Conservation (phyloP, 2,888 invertebrate genomes). For the Euplexia lucipara region DNA sequence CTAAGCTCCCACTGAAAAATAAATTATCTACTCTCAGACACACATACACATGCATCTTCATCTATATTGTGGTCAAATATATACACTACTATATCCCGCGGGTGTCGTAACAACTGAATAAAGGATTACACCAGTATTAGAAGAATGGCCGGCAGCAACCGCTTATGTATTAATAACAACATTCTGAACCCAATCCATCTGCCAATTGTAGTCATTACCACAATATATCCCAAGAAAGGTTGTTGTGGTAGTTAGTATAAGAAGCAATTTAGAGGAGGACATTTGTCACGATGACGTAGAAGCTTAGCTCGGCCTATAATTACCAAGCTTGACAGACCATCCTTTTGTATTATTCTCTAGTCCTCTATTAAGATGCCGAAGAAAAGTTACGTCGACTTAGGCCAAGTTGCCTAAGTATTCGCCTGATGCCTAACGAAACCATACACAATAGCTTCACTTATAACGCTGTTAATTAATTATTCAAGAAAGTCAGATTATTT, state of each 20-base stretch:
- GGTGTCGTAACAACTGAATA: constrained; percentile 56
- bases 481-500: constrained; percentile 26
- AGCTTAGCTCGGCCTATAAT: constrained; percentile 24
- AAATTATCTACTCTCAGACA: constrained; percentile 29
- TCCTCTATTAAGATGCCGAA: constrained; percentile 12
- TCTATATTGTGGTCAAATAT: constrained; percentile 39
- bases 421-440: constrained; percentile 2
- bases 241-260: background rate
- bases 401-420: constrained; percentile 1
- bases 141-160: constrained; percentile 35
- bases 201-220: constrained; percentile 32
- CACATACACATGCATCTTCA: constrained; percentile 24
- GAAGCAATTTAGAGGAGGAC: constrained; percentile 7
- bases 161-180: constrained; percentile 45
- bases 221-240: constrained; percentile 24
- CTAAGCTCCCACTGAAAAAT: constrained; percentile 30
- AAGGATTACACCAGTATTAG: constrained; percentile 49
- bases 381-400: constrained; percentile 25
- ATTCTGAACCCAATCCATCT: constrained; percentile 24
- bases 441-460: constrained; percentile 13
- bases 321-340: constrained; percentile 33
- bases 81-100: constrained; percentile 49
- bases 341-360: constrained; percentile 19
- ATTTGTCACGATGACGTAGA: constrained; percentile 35
- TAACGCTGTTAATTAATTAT: constrained; percentile 41